phyloP scores from a whole-genome alignment of 2,888 invertebrate species.

The Neoscelio sp. region DNA sequence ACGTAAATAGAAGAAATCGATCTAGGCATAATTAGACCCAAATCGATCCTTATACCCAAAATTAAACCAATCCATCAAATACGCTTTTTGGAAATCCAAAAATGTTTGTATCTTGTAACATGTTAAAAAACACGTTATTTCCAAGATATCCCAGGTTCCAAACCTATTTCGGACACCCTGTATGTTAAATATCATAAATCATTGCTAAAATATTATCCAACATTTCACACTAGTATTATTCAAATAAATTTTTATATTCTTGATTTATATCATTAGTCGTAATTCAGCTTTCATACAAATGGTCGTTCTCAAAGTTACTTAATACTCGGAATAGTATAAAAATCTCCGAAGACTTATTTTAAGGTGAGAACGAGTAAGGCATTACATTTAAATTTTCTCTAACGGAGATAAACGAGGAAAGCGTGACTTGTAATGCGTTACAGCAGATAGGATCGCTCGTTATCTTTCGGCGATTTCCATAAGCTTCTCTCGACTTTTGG shows the following conservation, averaged over 20 bases:
- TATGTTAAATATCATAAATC: too few species aligned
- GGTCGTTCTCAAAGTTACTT: slow-evolving; percentile 34
- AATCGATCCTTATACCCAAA: too few species aligned
- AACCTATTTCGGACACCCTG: too few species aligned
- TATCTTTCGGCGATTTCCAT: slow-evolving; percentile 47
- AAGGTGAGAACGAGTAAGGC: slow-evolving; percentile 52
- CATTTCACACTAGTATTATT: slow-evolving; percentile 7
- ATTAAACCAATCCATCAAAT: too few species aligned
- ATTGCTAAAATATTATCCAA: not conserved
- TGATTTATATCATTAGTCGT: slow-evolving; percentile 41
- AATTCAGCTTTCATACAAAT: slow-evolving; percentile 40
- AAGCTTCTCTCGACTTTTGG: slow-evolving; percentile 35
- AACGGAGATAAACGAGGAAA: slow-evolving; percentile 58
- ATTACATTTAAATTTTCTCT: slow-evolving; percentile 59
- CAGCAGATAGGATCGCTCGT: slow-evolving; percentile 45
- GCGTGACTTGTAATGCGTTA: slow-evolving; percentile 56
- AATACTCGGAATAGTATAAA: slow-evolving; percentile 45
- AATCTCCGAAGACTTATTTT: slow-evolving; percentile 49
- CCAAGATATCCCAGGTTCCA: too few species aligned
- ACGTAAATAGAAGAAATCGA: too few species aligned
- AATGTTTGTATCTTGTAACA: too few species aligned
- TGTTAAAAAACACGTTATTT: too few species aligned
- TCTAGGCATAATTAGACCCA: too few species aligned
- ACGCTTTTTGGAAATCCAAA: too few species aligned
- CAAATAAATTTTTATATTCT: slow-evolving; percentile 26